These are phyloP conservation scores for Tetropium fuscum DNA, from an alignment of 2,888 invertebrate genomes.

Conservation along the genomic window DNA sequence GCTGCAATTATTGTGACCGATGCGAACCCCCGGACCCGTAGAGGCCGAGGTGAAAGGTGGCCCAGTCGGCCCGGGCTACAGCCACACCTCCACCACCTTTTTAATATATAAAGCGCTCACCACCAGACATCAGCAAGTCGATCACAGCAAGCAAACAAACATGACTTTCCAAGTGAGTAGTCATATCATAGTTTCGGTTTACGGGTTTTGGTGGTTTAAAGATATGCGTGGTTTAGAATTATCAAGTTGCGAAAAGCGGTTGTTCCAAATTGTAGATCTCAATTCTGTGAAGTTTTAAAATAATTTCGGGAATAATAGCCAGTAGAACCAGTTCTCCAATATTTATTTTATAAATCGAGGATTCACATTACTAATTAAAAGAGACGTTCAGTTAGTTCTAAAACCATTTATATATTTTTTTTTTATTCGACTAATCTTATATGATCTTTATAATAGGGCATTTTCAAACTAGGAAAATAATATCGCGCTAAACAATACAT, in stretches of 20 bases:
- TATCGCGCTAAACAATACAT: too few relatives aligned
- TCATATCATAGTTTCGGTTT: conserved; percentile 17
- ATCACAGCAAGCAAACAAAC: conserved; percentile 34
- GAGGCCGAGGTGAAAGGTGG: conserved; percentile 48
- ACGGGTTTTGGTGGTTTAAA: background rate
- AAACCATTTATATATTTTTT: too few relatives aligned
- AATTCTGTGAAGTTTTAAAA: too few relatives aligned
- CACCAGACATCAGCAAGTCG: conserved; percentile 21
- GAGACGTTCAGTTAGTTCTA: too few relatives aligned
- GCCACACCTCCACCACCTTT: conserved; percentile 45
- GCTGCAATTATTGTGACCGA: conserved; percentile 27
- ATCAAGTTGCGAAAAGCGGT: background rate
- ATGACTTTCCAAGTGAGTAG: conserved; percentile 56
- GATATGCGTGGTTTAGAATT: too few relatives aligned
- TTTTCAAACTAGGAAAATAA: too few relatives aligned
- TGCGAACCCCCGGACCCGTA: conserved; percentile 33
- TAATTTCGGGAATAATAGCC: too few relatives aligned
- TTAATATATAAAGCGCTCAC: conserved; percentile 32
- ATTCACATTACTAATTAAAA: too few relatives aligned
- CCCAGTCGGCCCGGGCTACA: conserved; percentile 45
- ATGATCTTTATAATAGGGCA: too few relatives aligned
- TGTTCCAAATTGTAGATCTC: background rate
- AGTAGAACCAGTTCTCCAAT: too few relatives aligned
- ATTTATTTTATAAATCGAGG: too few relatives aligned
- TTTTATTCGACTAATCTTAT: too few relatives aligned